phyloP scores from a whole-genome alignment of 2,113 vertebrate genomes.

The Alaudala cheleensis region DNA sequence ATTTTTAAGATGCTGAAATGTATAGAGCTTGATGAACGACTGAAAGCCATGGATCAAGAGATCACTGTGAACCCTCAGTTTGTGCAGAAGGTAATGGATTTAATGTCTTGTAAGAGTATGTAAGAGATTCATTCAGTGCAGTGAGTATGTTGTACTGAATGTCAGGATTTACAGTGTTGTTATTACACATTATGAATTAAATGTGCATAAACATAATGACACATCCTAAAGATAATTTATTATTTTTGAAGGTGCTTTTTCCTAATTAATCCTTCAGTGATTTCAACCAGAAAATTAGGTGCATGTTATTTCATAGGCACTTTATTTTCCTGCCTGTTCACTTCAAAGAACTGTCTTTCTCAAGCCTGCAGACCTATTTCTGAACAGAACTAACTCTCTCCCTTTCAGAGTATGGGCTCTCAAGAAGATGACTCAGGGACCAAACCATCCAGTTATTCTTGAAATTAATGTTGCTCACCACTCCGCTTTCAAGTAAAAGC shows the following conservation, averaged over 20 bases:
- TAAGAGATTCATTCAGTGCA: neutral
- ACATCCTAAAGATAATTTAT: neutral
- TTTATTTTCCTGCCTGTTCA: neutral
- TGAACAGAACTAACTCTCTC: conserved; percentile 27
- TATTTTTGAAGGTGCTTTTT: neutral
- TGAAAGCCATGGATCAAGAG: conserved; percentile 99
- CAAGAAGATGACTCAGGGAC: conserved; percentile 98
- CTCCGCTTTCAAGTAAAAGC: conserved; percentile 60
- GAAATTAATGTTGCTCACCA: conserved; percentile 75
- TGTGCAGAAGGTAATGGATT: conserved; percentile 91
- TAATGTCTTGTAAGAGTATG: neutral
- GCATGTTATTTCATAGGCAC: neutral
- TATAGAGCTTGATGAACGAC: conserved; percentile 98
- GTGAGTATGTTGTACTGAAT: neutral
- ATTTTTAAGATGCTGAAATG: conserved; percentile 94
- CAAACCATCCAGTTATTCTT: conserved; percentile 99
- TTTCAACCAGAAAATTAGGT: neutral
- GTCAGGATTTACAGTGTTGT: neutral
- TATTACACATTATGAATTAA: neutral
- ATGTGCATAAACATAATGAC: neutral
- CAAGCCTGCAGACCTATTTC: neutral
- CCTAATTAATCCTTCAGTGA: neutral
- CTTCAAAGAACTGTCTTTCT: neutral
- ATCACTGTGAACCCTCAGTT: conserved; percentile 99
- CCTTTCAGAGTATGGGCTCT: conserved; percentile 94